Evolutionary conservation across 2,888 invertebrate genomes (phyloP).

Genomic region (Limnephilus auricula): DNA sequence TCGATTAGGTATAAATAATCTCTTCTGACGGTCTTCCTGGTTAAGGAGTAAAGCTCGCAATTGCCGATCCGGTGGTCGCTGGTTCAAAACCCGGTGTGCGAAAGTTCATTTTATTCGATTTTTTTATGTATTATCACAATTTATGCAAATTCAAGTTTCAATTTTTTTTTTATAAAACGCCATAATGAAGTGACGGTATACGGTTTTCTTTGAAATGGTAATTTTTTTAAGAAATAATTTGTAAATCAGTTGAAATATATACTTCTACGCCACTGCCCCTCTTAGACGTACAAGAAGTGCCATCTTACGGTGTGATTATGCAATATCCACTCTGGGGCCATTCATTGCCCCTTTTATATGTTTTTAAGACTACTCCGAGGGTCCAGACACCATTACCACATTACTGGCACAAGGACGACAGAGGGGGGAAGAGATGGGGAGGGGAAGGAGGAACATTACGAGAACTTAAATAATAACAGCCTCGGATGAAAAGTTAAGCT

Average conservation of each 20-base stretch:
- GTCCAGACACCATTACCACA: slow-evolving; percentile 62
- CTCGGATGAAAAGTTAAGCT: slow-evolving; percentile 2
- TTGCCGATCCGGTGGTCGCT: too few relatives aligned
- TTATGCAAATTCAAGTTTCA: too few relatives aligned
- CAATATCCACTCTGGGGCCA: slow-evolving; percentile 63
- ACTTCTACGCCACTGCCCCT: neutral
- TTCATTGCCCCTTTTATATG: slow-evolving; percentile 65
- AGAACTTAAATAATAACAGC: neutral
- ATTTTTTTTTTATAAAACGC: too few relatives aligned
- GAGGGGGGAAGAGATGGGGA: neutral
- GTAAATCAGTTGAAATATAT: neutral
- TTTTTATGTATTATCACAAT: too few relatives aligned
- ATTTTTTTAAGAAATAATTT: neutral
- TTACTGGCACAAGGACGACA: slow-evolving; percentile 12
- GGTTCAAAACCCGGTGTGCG: too few relatives aligned
- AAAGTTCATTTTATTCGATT: too few relatives aligned
- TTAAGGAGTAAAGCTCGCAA: too few relatives aligned
- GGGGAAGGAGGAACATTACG: neutral
- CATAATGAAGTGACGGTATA: too few relatives aligned
- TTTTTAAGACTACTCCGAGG: slow-evolving; percentile 64
- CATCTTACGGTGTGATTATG: slow-evolving; percentile 64
- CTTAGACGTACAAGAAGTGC: slow-evolving; percentile 29
- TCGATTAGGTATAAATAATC: too few relatives aligned
- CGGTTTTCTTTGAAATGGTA: too few relatives aligned
- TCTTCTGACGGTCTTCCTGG: too few relatives aligned